Conservation (phyloP, 2,888 invertebrate genomes). For the Apamea crenata region DNA sequence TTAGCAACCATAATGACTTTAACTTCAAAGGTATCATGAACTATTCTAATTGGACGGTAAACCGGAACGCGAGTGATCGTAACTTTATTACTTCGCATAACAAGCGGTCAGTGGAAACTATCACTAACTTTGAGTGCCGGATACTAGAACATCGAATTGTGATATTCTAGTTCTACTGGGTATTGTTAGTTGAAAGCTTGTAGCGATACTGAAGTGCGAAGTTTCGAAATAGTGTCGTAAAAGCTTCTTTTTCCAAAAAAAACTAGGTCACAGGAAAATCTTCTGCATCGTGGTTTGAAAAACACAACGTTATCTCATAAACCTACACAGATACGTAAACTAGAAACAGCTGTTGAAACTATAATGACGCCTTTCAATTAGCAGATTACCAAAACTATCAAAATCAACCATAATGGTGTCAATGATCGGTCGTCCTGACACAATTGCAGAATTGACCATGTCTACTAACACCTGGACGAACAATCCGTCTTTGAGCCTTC, state of each 20-base stretch:
- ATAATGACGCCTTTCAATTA: neutral
- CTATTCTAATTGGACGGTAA: constrained; percentile 31
- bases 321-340: neutral
- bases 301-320: neutral
- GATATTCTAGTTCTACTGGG: neutral
- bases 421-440: too few species aligned
- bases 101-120: constrained; percentile 8
- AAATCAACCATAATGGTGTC: neutral
- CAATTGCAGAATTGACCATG: too few species aligned
- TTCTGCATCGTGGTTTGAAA: neutral
- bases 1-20: neutral
- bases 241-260: neutral
- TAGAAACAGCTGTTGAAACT: neutral
- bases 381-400: neutral
- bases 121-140: constrained; percentile 18
- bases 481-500: neutral
- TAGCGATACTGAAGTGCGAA: neutral
- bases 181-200: neutral
- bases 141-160: constrained; percentile 1
- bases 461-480: neutral
- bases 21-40: neutral
- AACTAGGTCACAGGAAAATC: neutral
- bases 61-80: constrained; percentile 8
- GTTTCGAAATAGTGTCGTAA: neutral
- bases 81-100: constrained; percentile 18